These are phyloP conservation scores for Tauraco hartlaubi DNA, from an alignment of 2,797 vertebrate genomes.

Conservation along the genomic window DNA sequence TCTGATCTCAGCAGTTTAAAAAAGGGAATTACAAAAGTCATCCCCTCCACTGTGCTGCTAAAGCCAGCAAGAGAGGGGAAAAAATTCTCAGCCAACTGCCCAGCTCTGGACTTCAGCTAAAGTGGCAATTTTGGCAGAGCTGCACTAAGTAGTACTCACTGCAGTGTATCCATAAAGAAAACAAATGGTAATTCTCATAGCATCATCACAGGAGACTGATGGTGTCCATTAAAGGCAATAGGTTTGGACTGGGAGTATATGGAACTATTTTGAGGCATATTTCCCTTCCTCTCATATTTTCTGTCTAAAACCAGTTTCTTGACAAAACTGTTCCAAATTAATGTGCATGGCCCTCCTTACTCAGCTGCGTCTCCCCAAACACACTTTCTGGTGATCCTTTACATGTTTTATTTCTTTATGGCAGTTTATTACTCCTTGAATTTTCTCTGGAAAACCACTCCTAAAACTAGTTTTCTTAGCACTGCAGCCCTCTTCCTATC, in stretches of 20 bases:
- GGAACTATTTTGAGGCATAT: neutral
- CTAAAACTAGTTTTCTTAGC: neutral
- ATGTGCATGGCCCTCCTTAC: neutral
- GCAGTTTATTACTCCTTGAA: neutral
- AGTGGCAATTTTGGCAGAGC: neutral
- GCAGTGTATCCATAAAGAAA: neutral
- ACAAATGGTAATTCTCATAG: neutral
- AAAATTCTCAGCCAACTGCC: neutral
- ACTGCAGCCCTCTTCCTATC: neutral
- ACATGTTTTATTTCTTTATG: neutral
- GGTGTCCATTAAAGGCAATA: neutral
- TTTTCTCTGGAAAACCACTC: neutral
- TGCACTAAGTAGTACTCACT: neutral
- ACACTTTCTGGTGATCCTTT: neutral
- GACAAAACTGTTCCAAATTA: neutral
- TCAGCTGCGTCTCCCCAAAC: neutral
- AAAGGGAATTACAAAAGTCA: constrained; percentile 17
- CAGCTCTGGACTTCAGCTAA: neutral
- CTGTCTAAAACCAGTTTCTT: neutral
- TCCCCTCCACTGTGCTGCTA: neutral
- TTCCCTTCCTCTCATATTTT: neutral
- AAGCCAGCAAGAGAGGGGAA: neutral
- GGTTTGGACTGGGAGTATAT: neutral
- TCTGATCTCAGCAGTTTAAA: constrained; percentile 43
- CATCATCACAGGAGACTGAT: neutral